Base-by-base conservation (phyloP, 2,888 invertebrate genomes). In the Cantharis lateralis region DNA sequence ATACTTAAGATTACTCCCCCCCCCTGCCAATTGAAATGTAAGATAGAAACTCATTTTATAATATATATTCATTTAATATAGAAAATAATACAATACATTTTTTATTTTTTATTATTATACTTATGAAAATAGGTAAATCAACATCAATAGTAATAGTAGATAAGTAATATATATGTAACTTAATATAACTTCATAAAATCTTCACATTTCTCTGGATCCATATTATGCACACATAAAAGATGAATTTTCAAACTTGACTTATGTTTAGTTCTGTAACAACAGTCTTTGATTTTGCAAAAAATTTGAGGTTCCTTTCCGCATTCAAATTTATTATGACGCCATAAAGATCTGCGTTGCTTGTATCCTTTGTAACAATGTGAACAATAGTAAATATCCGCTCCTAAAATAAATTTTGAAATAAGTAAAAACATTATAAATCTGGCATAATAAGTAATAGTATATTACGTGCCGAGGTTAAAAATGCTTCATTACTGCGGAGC, bases 251-350 rank as follows among this genome's bases (percentile, higher is more conserved):
- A 64, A 15, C 20, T 72, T 18, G 20, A 74, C 69, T 80, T 82
- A 20, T 76, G 74, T 75, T 82, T 82, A 15, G 80, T 78, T 72
- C 75, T 81, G 70, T 81, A 82, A 10, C 70, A 20, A 70, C 83
- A 83, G 11, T 70, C 66, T 18, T 72, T 71, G 15, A 80, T 73
- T 10, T 78, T 76, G 70, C 83, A 83, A 62, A 74, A 11, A 71
- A 80, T 82, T 48, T 75, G 70, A 16, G 82, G 82, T 28, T 80
- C 79, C 16, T 79, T 78, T n/a, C 80, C 78, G 66, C 82, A 82
- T 79, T 82, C 76, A 64, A 70, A 72, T 15, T 72, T 72, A 2
- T 64, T 18, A 26, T 76, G 76, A 11, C 76, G 62, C 13, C 69
- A 63, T 16, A 76, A 62, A 64, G 72, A 72, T 24, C 69, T 68